Base-by-base conservation (phyloP, 2,113 vertebrate species). In the Myocastor coypus region DNA sequence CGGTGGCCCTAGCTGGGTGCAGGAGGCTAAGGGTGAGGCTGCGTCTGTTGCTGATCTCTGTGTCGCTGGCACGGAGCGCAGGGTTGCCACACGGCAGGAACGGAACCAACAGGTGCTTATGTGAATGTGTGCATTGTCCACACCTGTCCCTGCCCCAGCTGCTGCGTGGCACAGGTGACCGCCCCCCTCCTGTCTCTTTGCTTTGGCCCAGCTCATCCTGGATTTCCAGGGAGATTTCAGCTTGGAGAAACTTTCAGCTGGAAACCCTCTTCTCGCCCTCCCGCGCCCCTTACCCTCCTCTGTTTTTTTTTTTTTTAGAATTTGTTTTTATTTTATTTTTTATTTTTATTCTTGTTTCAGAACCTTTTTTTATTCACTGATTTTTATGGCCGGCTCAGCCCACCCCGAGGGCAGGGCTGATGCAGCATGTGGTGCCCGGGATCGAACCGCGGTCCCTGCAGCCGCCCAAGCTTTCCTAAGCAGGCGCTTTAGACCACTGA, bases 171-270 rank as follows among this genome's bases (percentile, higher is more conserved):
- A 63, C 88, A 52, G 66, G 73, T n/a, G 80, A 85, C 83, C 40
- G 50, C 17, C 10, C 64, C 32, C 83, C 37, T 37, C 37, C 50
- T n/a, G 26, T 50, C 42, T 59, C 81, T 94, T 87, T 89, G 75
- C 37, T 87, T 77, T 14, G 30, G 50, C 50, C n/a, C 40, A 26
- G 14, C 68, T 86, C 14, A 2, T 59, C 78, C 66, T 37, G 28
- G 30, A 78, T 96, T 91, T 97, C 92, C 19, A 2, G 89, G 80
- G 77, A 91, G 93, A 96, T 78, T 26, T 5, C 28, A 57, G 26
- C 91, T 85, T 83, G 92, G 92, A 69, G 92, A 94, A 96, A 87
- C 81, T 50, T 34, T 80, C 83, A 42, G 28, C 64, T 42, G 6
- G 13, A 84, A 28, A 22, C 73, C 26, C 71, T 73, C 32, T 40